Conservation (phyloP, 1,140 invertebrate genomes). For the Drosophila ironensis region DNA sequence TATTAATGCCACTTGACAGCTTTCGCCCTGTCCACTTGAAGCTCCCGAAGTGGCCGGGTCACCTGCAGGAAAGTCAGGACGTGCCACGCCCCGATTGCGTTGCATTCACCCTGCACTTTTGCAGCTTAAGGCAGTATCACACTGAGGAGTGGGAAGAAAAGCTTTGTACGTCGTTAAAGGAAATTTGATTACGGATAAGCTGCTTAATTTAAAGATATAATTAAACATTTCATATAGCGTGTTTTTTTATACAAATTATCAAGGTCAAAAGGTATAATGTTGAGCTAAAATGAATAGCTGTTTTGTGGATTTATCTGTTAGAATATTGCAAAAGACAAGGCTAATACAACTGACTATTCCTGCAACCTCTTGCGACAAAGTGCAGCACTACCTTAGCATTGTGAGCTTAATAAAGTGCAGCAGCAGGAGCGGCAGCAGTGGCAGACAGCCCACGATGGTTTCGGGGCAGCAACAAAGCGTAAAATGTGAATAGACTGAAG, state of each 20-base stretch:
- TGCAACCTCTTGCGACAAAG: background rate
- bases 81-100: background rate
- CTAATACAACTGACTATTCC: background rate
- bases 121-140: slow-evolving; percentile 15
- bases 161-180: background rate
- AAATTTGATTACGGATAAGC: too few species aligned
- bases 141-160: background rate
- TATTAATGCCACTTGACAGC: slow-evolving; percentile 67
- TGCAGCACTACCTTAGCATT: slow-evolving; percentile 1
- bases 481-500: slow-evolving; percentile 69
- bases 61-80: slow-evolving; percentile 33
- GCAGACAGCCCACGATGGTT: slow-evolving; percentile 38
- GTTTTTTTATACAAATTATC: too few species aligned
- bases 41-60: slow-evolving; percentile 41
- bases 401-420: slow-evolving; percentile 59
- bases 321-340: too few species aligned
- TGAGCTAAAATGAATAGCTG: too few species aligned
- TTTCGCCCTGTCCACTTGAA: slow-evolving; percentile 56
- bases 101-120: slow-evolving; percentile 33
- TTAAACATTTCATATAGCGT: too few species aligned
- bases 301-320: too few species aligned
- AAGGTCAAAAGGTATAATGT: too few species aligned
- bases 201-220: background rate
- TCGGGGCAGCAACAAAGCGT: slow-evolving; percentile 62
- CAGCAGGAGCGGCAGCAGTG: slow-evolving; percentile 48